Conservation (phyloP, 2,888 invertebrate species). For the Seira sanloemensis region DNA sequence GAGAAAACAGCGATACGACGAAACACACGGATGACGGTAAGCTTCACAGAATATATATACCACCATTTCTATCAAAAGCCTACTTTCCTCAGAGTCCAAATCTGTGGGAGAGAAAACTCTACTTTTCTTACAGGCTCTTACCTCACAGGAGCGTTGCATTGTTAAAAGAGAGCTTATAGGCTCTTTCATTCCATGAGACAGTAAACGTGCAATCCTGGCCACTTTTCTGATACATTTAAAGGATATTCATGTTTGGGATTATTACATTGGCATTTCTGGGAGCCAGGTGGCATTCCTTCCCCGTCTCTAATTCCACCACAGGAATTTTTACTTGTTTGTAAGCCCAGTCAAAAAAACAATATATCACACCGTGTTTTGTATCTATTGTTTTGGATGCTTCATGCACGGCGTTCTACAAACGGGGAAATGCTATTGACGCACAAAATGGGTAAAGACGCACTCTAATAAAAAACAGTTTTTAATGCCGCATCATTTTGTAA, state of each 20-base stretch:
- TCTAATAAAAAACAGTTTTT: too few species aligned
- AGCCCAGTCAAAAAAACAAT: constrained; percentile 20
- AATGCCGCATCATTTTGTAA: too few species aligned
- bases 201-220: background rate
- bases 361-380: background rate
- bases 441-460: too few species aligned
- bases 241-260: background rate
- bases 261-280: background rate
- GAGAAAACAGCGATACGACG: constrained; percentile 73
- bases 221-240: background rate
- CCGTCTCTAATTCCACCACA: background rate
- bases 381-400: too few species aligned
- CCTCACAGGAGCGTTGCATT: too few species aligned
- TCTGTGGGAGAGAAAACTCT: background rate
- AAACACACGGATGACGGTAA: constrained; percentile 73
- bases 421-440: too few species aligned
- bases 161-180: too few species aligned
- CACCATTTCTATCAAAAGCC: constrained; percentile 47
- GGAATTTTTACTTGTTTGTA: constrained; percentile 27
- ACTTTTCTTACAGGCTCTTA: background rate
- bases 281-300: constrained; percentile 58
- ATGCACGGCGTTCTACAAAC: too few species aligned
- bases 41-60: constrained; percentile 44
- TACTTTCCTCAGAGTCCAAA: background rate
- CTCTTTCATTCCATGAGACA: background rate